phyloP scores from a whole-genome alignment of 1,140 invertebrate species.

The Bombus soroeensis region DNA sequence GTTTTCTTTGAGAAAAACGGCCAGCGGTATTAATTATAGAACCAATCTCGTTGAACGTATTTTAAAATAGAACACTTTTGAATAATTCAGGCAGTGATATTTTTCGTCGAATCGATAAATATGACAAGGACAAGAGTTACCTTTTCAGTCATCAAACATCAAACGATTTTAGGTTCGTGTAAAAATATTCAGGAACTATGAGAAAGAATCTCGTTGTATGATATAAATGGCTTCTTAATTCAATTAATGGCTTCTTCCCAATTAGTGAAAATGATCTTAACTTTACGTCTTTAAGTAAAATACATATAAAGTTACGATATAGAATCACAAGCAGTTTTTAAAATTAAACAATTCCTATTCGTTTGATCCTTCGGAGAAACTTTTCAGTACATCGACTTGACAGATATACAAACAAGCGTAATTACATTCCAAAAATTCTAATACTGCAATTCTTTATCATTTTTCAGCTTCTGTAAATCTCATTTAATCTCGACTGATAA shows the following conservation, averaged over 20 bases:
- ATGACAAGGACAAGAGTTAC: neutral
- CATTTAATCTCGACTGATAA: neutral
- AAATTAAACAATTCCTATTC: conserved; percentile 5
- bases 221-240: conserved; percentile 38
- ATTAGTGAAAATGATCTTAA: neutral
- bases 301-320: neutral
- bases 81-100: conserved; percentile 28
- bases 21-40: neutral
- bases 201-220: conserved; percentile 22
- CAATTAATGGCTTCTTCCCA: no score
- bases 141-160: neutral
- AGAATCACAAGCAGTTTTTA: neutral
- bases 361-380: neutral
- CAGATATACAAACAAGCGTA: neutral
- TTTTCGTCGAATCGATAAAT: neutral
- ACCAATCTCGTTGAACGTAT: neutral
- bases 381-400: neutral
- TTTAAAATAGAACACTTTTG: neutral
- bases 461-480: neutral
- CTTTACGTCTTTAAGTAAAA: neutral
- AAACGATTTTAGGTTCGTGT: neutral
- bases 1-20: neutral
- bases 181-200: conserved; percentile 26
- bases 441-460: no score
- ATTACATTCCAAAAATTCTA: neutral